Percentiles rank a stretch among this genome's conserved stretches.
phyloP scores from a whole-genome alignment of 35 echinoderm and acorn worm genomes.

The Stichopus chloronotus region DNA sequence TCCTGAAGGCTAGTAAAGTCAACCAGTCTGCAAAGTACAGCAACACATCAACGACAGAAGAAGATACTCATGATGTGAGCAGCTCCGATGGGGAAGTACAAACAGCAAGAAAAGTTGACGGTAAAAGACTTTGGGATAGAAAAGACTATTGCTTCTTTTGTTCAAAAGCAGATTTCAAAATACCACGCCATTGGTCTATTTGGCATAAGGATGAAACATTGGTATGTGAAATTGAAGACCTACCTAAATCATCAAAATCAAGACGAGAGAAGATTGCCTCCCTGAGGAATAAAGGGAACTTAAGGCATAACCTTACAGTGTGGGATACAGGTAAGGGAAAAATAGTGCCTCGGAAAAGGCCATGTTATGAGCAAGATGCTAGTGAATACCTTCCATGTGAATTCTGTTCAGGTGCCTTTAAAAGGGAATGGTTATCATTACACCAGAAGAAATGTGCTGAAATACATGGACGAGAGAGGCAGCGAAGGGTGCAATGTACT shows the following conservation, averaged over 20 bases:
- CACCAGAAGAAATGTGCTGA: not conserved
- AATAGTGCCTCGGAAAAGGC: slow-evolving; percentile 19
- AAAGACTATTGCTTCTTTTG: not conserved
- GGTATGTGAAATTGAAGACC: not conserved
- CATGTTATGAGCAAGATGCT: not conserved
- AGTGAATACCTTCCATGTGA: slow-evolving; percentile 36
- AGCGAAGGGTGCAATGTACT: slow-evolving; percentile 17
- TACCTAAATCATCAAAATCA: not conserved
- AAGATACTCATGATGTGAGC: not conserved
- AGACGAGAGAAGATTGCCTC: not conserved
- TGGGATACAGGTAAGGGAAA: slow-evolving; percentile 25
- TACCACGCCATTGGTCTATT: not conserved
- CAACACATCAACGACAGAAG: not conserved
- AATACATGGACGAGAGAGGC: not conserved
- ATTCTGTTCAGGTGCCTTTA: slow-evolving; percentile 20
- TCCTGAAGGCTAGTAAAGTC: not conserved
- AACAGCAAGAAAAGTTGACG: not conserved
- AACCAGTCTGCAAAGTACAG: not conserved
- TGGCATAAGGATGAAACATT: not conserved
- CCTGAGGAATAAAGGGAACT: too few species aligned
- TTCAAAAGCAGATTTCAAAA: not conserved
- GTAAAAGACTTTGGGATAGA: not conserved
- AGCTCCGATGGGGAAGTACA: not conserved
- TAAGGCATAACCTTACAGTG: not conserved
- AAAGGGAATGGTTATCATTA: not conserved